Evolutionary conservation across 1,140 invertebrate genomes (phyloP).

Genomic region (Popillia japonica): DNA sequence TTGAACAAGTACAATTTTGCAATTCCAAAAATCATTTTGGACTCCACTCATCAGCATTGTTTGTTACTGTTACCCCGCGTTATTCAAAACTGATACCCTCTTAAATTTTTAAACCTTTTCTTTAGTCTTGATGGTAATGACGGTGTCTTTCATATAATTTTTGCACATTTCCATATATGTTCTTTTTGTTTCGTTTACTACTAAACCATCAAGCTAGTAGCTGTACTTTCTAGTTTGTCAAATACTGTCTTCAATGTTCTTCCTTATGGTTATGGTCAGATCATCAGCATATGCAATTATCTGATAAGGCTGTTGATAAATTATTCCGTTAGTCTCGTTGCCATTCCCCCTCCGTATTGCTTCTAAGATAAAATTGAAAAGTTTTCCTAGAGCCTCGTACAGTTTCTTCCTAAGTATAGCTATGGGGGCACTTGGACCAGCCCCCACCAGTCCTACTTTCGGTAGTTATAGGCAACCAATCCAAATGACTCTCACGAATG

Average conservation of each 20-base stretch:
- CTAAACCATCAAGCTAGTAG: not conserved
- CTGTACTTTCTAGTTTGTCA: not conserved
- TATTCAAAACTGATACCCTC: not conserved
- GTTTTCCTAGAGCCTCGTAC: not conserved
- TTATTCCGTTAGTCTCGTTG: not conserved
- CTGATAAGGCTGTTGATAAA: not conserved
- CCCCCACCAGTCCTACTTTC: no score
- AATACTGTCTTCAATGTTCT: not conserved
- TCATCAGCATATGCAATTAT: not conserved
- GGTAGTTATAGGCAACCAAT: no score
- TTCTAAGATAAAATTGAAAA: not conserved
- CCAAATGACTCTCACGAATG: no score
- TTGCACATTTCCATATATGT: not conserved
- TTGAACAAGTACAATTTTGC: not conserved
- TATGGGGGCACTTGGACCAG: no score
- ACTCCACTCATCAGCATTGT: not conserved
- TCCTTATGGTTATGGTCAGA: not conserved
- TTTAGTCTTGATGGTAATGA: not conserved
- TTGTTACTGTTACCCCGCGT: not conserved
- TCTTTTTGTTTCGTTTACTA: not conserved
- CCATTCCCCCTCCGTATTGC: not conserved
- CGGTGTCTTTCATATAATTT: not conserved
- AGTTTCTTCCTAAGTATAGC: not conserved
- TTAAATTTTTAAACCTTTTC: not conserved
- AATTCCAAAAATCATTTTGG: not conserved